A percentile compares a stretch with the other conserved stretches of the same genome.
Evolutionary conservation across 2,113 vertebrate genomes (phyloP).

Genomic region (Malurus elegans): DNA sequence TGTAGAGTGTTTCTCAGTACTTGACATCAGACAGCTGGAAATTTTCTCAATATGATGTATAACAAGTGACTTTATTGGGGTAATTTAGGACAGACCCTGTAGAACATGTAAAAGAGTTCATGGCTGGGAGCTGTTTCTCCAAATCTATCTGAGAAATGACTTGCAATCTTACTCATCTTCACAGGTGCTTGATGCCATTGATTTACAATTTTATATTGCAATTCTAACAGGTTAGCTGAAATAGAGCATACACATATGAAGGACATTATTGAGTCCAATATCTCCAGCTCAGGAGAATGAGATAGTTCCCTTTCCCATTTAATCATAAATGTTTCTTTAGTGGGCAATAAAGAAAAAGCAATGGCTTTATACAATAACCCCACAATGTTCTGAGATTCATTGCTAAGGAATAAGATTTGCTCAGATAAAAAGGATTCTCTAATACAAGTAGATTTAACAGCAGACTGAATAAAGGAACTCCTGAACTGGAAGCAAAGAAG

Average conservation of each 20-base stretch:
- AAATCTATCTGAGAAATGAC: slow-evolving; percentile 64
- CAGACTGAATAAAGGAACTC: slow-evolving; percentile 50
- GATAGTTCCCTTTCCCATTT: slow-evolving; percentile 69
- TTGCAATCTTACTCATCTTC: slow-evolving; percentile 67
- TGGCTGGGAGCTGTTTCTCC: slow-evolving; percentile 61
- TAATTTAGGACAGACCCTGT: slow-evolving; percentile 61
- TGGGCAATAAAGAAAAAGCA: slow-evolving; percentile 72
- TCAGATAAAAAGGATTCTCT: slow-evolving; percentile 59
- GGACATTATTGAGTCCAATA: slow-evolving; percentile 69
- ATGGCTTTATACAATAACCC: slow-evolving; percentile 68
- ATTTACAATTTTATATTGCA: slow-evolving; percentile 68
- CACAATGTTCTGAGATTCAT: slow-evolving; percentile 69
- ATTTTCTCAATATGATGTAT: slow-evolving; percentile 57
- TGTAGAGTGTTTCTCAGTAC: slow-evolving; percentile 21
- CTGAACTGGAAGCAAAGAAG: slow-evolving; percentile 52
- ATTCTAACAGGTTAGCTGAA: slow-evolving; percentile 72
- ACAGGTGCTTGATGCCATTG: slow-evolving; percentile 68
- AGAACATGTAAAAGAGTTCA: slow-evolving; percentile 60
- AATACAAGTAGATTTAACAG: slow-evolving; percentile 56
- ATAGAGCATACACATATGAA: slow-evolving; percentile 66
- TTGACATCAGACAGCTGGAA: slow-evolving; percentile 52
- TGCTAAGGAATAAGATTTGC: slow-evolving; percentile 68
- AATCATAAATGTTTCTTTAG: slow-evolving; percentile 76
- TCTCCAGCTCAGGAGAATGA: slow-evolving; percentile 67
- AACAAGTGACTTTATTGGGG: slow-evolving; percentile 56